These are phyloP conservation scores for Oophaga sylvatica DNA, from an alignment of 2,797 vertebrate species.

Conservation along the genomic window DNA sequence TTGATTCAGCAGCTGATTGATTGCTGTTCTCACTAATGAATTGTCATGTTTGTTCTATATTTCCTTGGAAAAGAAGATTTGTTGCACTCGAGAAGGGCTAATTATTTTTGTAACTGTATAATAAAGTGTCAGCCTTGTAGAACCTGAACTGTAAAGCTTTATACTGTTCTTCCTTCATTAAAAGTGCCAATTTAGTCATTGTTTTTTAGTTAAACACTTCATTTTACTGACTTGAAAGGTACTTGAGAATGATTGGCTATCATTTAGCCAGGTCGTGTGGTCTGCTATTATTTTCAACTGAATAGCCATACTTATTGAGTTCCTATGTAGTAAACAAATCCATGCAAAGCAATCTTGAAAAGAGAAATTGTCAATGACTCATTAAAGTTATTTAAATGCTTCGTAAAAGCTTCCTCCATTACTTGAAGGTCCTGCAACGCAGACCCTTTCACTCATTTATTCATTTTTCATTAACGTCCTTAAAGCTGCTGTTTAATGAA, in stretches of 20 bases:
- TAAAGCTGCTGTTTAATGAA: conserved; percentile 7
- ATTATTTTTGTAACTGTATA: conserved; percentile 53
- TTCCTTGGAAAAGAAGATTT: conserved; percentile 32
- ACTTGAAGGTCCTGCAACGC: background rate
- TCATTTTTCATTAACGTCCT: background rate
- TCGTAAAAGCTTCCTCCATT: background rate
- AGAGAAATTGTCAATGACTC: conserved; percentile 6
- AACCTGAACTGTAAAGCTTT: conserved; percentile 36
- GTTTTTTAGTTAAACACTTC: conserved; percentile 53
- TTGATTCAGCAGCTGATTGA: conserved; percentile 53
- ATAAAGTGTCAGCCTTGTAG: conserved; percentile 36
- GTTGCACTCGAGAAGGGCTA: conserved; percentile 22
- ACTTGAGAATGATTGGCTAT: conserved; percentile 56
- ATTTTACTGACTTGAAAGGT: conserved; percentile 43
- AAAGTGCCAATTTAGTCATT: conserved; percentile 43
- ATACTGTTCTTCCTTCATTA: conserved; percentile 28
- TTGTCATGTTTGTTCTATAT: conserved; percentile 46
- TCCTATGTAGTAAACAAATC: conserved; percentile 32
- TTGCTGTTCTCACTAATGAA: conserved; percentile 56
- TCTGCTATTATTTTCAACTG: conserved; percentile 30
- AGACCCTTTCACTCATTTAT: background rate
- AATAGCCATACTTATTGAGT: conserved; percentile 49
- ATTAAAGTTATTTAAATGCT: conserved; percentile 23
- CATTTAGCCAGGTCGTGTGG: conserved; percentile 34
- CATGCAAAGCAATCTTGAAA: conserved; percentile 6